phyloP scores from a whole-genome alignment of 1,140 invertebrate species.

The Bombus ignitus region DNA sequence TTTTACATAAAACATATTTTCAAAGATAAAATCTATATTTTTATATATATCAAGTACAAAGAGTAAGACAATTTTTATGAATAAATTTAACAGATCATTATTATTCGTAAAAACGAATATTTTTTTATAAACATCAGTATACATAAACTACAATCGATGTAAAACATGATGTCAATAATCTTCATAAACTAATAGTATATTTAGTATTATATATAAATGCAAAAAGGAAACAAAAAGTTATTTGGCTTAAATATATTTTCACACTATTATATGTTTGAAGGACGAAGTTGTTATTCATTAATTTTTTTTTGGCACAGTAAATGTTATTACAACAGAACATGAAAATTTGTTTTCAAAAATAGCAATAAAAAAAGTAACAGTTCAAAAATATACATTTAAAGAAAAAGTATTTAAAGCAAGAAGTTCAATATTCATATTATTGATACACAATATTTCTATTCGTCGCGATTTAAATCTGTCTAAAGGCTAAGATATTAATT shows the following conservation, averaged over 20 bases:
- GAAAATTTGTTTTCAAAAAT: not conserved
- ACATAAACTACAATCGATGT: conserved; percentile 31
- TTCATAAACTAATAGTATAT: conserved; percentile 21
- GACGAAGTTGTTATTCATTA: conserved; percentile 17
- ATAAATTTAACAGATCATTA: conserved; percentile 48
- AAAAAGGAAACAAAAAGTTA: conserved; percentile 27
- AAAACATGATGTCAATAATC: conserved; percentile 23
- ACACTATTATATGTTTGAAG: conserved; percentile 15
- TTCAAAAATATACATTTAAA: not conserved
- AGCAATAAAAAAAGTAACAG: not conserved
- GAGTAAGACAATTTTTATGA: conserved; percentile 36
- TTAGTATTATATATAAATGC: conserved; percentile 28
- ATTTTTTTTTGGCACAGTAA: conserved; percentile 37
- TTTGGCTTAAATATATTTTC: conserved; percentile 23
- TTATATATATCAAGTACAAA: conserved; percentile 31
- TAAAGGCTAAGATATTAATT: not conserved
- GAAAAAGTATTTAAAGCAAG: not conserved
- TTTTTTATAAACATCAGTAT: conserved; percentile 21
- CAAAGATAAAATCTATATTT: conserved; percentile 21
- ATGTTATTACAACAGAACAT: not conserved
- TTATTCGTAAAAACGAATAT: conserved; percentile 33
- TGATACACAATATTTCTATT: not conserved
- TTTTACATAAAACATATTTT: conserved; percentile 37
- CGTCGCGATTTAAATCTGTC: not conserved
- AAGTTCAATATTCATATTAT: conserved; percentile 16